Base-by-base conservation (phyloP, 2,888 invertebrate species). In the Smittia sp. region DNA sequence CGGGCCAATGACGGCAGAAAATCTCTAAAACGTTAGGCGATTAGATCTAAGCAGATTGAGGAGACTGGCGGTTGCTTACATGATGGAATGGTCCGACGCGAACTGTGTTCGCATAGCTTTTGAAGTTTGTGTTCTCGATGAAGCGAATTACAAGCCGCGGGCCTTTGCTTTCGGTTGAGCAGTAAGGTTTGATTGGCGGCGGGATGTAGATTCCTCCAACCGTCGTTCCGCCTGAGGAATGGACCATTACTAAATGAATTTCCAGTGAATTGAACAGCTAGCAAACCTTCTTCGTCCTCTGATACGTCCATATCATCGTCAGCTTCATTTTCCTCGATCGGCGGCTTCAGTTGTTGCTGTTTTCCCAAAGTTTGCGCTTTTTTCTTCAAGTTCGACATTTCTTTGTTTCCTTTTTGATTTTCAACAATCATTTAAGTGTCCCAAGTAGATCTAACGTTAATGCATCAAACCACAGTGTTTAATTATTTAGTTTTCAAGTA, bases 1-100 rank as follows among this genome's bases (percentile, higher is more conserved):
- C 0, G 99, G 98, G 0, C 99, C 99, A 76, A 99, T 91, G 74
- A 99, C 96, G 0, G 97, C 89, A 4, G 98, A 95, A 79, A 98
- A 98, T 80, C 94, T 93, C 92, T 96, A 83, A 41, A 84, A 85
- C 82, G 74, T 76, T 74, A 76, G 76, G 68, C 74, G 2, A 15
- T 46, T 13, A 46, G n/a, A 46, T n/a, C 13, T 1, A 73, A 75
- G 20, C 63, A 39, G 39, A 39, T 39, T 13, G 39, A 22, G 62
- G 39, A 25, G 18, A 13, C 27, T 9, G 46, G 7, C 54, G 18
- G 13, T n/a, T 6, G 13, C 24, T 78, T 84, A 95, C 96, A 86
- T 96, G 95, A 81, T 98, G 95, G 82, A 99, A 99, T 0, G 98
- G 98, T 0, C 99, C 99, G 70, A 99, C 85, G 1, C 84, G 81